Percentiles rank a stretch among this genome's conserved stretches.
phyloP scores from a whole-genome alignment of 2,113 vertebrate species.

The Ptilorrhoa leucosticta region DNA sequence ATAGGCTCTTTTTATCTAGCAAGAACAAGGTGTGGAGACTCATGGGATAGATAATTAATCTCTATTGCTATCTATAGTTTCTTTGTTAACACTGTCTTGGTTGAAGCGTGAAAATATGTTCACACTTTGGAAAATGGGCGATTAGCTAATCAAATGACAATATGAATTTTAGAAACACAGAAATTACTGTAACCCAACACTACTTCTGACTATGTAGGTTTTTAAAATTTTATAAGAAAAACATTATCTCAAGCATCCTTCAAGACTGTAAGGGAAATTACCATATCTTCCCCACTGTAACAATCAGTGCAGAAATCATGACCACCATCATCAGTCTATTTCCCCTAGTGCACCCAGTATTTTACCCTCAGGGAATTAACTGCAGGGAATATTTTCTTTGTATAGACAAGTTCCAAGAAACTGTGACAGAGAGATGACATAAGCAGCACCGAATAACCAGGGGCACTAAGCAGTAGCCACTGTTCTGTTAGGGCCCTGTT shows the following conservation, averaged over 20 bases:
- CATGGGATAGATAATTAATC: conserved; percentile 80
- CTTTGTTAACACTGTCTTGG: conserved; percentile 80
- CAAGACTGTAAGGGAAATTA: background rate
- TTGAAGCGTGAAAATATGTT: conserved; percentile 81
- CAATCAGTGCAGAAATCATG: background rate
- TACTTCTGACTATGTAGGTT: conserved; percentile 44
- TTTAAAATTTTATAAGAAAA: conserved; percentile 8
- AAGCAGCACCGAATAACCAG: background rate
- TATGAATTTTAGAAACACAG: conserved; percentile 72
- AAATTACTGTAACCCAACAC: conserved; percentile 66
- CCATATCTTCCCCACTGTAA: background rate
- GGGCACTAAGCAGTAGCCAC: background rate
- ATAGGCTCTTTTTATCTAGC: conserved; percentile 69
- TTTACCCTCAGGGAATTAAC: background rate
- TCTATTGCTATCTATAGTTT: conserved; percentile 83
- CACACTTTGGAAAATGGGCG: conserved; percentile 76
- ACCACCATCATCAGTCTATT: background rate
- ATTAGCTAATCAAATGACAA: conserved; percentile 83
- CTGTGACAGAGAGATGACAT: background rate
- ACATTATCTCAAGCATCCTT: conserved; percentile 4
- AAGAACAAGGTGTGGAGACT: conserved; percentile 73
- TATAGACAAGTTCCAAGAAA: background rate
- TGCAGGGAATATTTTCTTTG: background rate
- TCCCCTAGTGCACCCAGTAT: background rate
- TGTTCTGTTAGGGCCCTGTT: background rate